A percentile compares a stretch with the other conserved stretches of the same genome.
phyloP scores from a whole-genome alignment of 2,113 vertebrate species.

The Chaetodon trifascialis region DNA sequence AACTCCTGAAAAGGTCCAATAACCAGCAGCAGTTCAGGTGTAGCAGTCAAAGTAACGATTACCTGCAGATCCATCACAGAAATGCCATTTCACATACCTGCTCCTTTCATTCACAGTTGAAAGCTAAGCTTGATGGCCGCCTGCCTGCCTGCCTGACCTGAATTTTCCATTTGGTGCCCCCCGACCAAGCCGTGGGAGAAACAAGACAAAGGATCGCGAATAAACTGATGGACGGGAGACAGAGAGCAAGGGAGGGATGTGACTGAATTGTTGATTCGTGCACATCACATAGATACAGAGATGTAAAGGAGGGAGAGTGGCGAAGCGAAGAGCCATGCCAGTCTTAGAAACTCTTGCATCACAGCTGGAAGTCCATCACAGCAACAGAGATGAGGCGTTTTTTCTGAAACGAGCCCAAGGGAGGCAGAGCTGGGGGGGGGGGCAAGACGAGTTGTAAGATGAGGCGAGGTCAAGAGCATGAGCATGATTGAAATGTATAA shows the following conservation, averaged over 20 bases:
- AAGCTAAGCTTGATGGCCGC: constrained; percentile 42
- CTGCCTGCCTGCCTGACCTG: constrained; percentile 34
- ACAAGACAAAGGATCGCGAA: constrained; percentile 21
- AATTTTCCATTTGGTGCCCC: constrained; percentile 47
- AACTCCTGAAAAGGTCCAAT: background rate
- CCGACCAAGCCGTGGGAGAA: constrained; percentile 17
- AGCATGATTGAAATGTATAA: constrained; percentile 38
- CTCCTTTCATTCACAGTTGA: constrained; percentile 23
- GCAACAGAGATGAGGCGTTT: constrained; percentile 52
- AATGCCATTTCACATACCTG: constrained; percentile 20
- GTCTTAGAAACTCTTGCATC: constrained; percentile 64
- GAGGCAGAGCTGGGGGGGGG: constrained; percentile 11
- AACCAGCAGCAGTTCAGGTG: constrained; percentile 2
- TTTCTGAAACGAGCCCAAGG: constrained; percentile 52
- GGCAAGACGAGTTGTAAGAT: constrained; percentile 40
- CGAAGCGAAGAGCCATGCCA: constrained; percentile 43
- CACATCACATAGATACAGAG: constrained; percentile 57
- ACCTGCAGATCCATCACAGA: constrained; percentile 18
- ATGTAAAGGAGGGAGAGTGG: constrained; percentile 23
- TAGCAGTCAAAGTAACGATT: constrained; percentile 25
- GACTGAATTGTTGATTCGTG: constrained; percentile 72
- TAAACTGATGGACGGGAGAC: constrained; percentile 43
- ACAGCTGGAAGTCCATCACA: constrained; percentile 63
- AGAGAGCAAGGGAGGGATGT: constrained; percentile 56
- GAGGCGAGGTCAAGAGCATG: constrained; percentile 45